Evolutionary conservation across 2,113 vertebrate species (phyloP), one percentile per base, ranked within the genome.

Genomic region (Falco punctatus): DNA sequence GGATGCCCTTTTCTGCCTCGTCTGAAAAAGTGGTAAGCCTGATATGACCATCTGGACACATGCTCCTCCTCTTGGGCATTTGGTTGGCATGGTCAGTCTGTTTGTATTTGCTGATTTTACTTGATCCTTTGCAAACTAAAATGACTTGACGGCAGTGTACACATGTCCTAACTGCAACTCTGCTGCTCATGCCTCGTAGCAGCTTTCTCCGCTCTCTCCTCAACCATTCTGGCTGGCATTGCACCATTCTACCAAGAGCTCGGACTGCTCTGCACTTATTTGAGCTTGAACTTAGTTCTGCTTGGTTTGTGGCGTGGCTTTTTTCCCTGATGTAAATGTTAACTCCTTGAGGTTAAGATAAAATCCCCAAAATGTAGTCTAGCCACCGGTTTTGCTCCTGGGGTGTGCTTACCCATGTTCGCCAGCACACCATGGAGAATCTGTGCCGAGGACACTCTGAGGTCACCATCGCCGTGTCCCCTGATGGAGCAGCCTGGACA

Each of bases 41-140:
- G 74, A 73, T 91, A 70, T 7, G 32, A 51, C 93, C 87, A 91
- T 95, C 84, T 97, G 97, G 79, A 93, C 48, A 67, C 23, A 48
- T 66, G 20, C 13, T 90, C 4, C 49, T 96, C 81, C 74, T 94
- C 59, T 66, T 91, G 78, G 89, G 74, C 59, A n/a, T 90, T 94
- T 2, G 4, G 51, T 77, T 35, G 23, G 71, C 55, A 7, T 67
- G 71, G 66, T 73, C 74, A 66, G 62, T 51, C 78, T 77, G 40
- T 82, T 86, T 80, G 51, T 77, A 52, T 71, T 93, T 84, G 28
- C 70, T 77, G 71, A 73, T 24, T 97, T 92, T 80, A 40, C 38
- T 62, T 92, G 78, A 92, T 86, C 62, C 10, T 87, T 38, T 48
- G 51, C 3, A 8, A 91, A 73, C 38, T 90, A 66, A 93, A 90